Conservation (phyloP, 2,888 invertebrate genomes). For the Crossocerus cetratus region DNA sequence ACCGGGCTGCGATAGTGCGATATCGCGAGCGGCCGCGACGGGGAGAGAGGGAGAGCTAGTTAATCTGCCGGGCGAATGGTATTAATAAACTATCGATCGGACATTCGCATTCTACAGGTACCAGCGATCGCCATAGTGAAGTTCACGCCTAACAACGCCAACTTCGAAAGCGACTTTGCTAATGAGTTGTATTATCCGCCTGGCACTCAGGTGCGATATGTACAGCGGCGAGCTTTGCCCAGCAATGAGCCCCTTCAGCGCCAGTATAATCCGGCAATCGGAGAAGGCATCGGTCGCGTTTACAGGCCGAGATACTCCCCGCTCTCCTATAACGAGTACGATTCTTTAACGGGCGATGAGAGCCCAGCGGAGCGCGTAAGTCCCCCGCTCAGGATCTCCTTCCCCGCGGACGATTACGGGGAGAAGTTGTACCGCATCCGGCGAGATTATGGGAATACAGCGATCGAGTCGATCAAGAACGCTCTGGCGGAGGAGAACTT, state of each 20-base stretch:
- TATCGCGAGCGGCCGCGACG: too few relatives aligned
- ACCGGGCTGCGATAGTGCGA: not conserved
- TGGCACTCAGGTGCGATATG: conserved; percentile 54
- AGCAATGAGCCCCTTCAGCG: conserved; percentile 13
- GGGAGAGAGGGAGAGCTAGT: too few relatives aligned
- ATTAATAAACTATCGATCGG: conserved; percentile 6
- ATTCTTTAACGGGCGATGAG: conserved; percentile 17
- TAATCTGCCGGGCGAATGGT: not conserved
- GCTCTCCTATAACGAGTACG: conserved; percentile 29
- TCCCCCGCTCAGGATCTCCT: conserved; percentile 10
- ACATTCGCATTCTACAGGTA: conserved; percentile 79
- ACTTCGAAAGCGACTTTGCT: conserved; percentile 84
- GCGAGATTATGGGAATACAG: conserved; percentile 29
- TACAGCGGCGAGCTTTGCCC: conserved; percentile 1
- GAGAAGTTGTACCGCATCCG: conserved; percentile 42
- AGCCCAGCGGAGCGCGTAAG: conserved; percentile 16
- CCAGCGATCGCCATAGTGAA: conserved; percentile 85
- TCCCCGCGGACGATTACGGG: conserved; percentile 16
- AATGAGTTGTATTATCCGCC: conserved; percentile 89
- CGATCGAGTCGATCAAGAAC: conserved; percentile 31
- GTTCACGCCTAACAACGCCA: conserved; percentile 84
- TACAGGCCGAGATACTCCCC: conserved; percentile 25
- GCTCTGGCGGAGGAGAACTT: conserved; percentile 13
- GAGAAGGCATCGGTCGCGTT: conserved; percentile 13
- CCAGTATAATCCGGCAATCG: conserved; percentile 19